These are phyloP conservation scores for Lepidotrigona ventralis DNA, from an alignment of 1,140 invertebrate genomes.

Conservation along the genomic window DNA sequence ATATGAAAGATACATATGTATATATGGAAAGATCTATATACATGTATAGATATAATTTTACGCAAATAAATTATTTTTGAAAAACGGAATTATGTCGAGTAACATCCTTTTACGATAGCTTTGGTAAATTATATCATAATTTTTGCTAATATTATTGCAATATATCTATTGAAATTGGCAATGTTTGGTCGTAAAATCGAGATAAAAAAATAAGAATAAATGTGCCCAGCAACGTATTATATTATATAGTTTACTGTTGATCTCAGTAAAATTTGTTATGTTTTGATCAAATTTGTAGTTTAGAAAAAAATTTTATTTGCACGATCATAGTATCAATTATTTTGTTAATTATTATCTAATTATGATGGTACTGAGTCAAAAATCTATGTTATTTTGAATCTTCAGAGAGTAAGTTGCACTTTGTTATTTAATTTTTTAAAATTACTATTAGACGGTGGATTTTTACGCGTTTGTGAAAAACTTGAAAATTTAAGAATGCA, in stretches of 20 bases:
- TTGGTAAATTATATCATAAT: not conserved
- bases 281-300: constrained; percentile 44
- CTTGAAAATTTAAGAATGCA: no score
- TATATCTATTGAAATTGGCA: constrained; percentile 5
- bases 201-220: constrained; percentile 15
- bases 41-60: not conserved
- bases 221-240: constrained; percentile 26
- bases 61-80: not conserved
- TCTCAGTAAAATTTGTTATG: constrained; percentile 13
- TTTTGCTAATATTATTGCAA: not conserved
- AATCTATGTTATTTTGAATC: not conserved
- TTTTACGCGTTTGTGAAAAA: no score
- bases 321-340: not conserved
- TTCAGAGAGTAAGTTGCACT: not conserved
- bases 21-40: no score
- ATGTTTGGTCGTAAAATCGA: not conserved
- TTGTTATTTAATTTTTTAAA: not conserved
- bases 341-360: not conserved
- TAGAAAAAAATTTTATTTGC: not conserved
- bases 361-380: not conserved
- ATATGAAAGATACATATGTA: no score
- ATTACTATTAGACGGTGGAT: not conserved
- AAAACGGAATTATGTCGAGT: not conserved
- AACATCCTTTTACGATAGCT: not conserved
- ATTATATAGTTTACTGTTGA: constrained; percentile 1